Percentiles rank a stretch among this genome's conserved stretches.
Evolutionary conservation across 2,797 vertebrate species (phyloP).

Genomic region (Heteromormyrus szaboi): DNA sequence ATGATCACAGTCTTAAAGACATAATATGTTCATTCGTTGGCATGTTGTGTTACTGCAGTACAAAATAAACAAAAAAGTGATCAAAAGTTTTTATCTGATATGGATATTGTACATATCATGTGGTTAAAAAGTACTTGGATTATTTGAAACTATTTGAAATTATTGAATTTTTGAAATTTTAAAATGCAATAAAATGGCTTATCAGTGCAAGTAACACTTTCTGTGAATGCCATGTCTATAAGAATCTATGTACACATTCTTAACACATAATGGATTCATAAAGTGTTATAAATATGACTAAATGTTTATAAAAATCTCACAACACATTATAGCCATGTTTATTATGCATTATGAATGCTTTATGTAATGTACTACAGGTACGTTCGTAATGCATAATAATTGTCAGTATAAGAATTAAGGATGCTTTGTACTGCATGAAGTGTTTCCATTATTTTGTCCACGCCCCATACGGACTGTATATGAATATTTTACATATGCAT

Average conservation of each 20-base stretch:
- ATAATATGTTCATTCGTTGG: not conserved
- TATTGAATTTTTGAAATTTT: not conserved
- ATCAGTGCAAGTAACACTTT: not conserved
- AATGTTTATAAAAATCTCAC: not conserved
- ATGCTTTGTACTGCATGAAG: not conserved
- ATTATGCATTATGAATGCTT: not conserved
- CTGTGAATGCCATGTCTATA: not conserved
- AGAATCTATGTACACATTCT: not conserved
- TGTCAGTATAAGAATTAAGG: not conserved
- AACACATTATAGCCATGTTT: not conserved
- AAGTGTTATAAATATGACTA: not conserved
- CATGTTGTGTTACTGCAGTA: not conserved
- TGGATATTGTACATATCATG: not conserved
- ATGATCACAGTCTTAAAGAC: not conserved
- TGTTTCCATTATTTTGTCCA: not conserved
- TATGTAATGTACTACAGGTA: not conserved
- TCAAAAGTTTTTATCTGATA: not conserved
- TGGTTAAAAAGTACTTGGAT: not conserved
- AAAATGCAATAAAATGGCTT: not conserved
- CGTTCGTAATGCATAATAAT: not conserved
- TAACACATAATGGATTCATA: not conserved
- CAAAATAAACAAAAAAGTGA: not conserved
- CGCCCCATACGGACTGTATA: not conserved
- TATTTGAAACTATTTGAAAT: not conserved
- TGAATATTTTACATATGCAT: constrained; percentile 3